Base-by-base conservation (phyloP, 2,797 vertebrate genomes). In the Bovichtus diacanthus region DNA sequence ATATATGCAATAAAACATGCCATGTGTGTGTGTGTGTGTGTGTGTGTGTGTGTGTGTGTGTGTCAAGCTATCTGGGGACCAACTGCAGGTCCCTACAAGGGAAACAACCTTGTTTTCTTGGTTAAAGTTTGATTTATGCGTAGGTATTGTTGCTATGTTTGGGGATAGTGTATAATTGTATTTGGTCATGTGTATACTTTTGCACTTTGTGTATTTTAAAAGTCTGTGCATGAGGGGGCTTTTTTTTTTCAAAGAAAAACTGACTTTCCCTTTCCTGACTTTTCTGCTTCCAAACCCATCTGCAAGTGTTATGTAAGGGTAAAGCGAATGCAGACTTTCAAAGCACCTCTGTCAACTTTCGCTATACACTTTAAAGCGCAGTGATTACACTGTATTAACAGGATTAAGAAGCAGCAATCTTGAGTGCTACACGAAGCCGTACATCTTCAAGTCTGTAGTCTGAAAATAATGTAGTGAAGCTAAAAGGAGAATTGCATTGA, bases 331-430 rank as follows among this genome's bases (percentile, higher is more conserved):
- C 23, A 5, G 27, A 49, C 64, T 53, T 36, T 47, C 8, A 38
- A 41, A 50, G 63, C 49, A 29, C 62, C 41, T 34, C 27, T 51
- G 46, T 55, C 9, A 61, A 56, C 50, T 55, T 61, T 41, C 36
- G 10, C 53, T 12, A 6, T 11, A 5, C 27, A 43, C 21, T 54
- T 41, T 61, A 44, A 61, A 65, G 38, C 31, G 12, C 43, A 29
- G 55, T 38, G 43, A 78, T 61, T 60, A 70, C 41, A 38, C 4
- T 39, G 7, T 54, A 41, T 27, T 72, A 54, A 74, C 36, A 49
- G 46, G 61, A 77, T 55, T 67, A 74, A 47, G 29, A 51, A 53
- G 19, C 34, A 46, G 55, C 21, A 51, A 15, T 61, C 44, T 62
- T 27, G 31, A 31, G 23, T 9, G 34, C 16, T 62, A 36, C 55